phyloP scores from a whole-genome alignment of 1,140 invertebrate species.

The Nautilus pompilius region DNA sequence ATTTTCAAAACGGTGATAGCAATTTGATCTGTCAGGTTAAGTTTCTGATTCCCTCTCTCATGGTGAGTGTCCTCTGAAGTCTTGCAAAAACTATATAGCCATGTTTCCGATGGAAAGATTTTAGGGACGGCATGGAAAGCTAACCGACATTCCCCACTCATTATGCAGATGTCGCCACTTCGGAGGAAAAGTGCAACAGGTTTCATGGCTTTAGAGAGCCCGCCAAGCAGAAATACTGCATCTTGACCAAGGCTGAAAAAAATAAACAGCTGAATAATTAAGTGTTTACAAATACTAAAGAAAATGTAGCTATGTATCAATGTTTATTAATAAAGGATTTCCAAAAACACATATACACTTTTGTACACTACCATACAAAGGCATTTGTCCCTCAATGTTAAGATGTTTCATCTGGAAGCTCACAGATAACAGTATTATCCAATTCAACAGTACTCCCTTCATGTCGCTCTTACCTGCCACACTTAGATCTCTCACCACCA shows the following conservation, averaged over 20 bases:
- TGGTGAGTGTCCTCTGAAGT: not conserved
- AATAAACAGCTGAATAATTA: slow-evolving; percentile 6
- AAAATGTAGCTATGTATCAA: not conserved
- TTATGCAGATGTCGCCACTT: slow-evolving; percentile 50
- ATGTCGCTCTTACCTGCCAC: no score
- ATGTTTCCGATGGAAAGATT: slow-evolving; percentile 23
- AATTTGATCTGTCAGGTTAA: not conserved
- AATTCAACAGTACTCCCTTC: no score
- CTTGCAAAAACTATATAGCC: not conserved
- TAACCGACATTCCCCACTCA: slow-evolving; percentile 40
- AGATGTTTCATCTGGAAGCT: no score
- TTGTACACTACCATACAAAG: no score
- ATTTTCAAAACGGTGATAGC: slow-evolving; percentile 1
- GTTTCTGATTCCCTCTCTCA: not conserved
- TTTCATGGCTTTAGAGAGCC: slow-evolving; percentile 35
- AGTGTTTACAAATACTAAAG: not conserved
- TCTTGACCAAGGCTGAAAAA: slow-evolving; percentile 48
- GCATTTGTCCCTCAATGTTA: no score
- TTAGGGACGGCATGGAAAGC: slow-evolving; percentile 50
- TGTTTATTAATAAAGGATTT: not conserved
- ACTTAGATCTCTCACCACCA: no score
- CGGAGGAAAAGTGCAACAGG: slow-evolving; percentile 39
- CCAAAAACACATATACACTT: not conserved
- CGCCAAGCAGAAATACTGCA: slow-evolving; percentile 48
- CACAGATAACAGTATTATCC: no score